Percentiles rank a stretch among this genome's conserved stretches.
phyloP scores from a whole-genome alignment of 2,888 invertebrate genomes.

The Colletes collaris region DNA sequence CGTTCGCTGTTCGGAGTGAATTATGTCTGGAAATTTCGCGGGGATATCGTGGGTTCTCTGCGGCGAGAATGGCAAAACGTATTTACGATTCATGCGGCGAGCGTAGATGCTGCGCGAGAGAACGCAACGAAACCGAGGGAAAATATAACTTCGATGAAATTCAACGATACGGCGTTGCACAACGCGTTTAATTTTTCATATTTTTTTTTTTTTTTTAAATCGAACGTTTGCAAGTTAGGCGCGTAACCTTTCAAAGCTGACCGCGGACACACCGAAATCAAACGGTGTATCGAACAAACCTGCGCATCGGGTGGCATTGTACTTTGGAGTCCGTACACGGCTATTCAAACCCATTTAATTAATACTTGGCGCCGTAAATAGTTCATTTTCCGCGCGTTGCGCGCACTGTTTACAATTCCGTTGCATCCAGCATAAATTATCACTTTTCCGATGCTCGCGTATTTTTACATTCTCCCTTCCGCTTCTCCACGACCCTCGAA shows the following conservation, averaged over 20 bases:
- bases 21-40: constrained; percentile 16
- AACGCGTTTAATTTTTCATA: too few species aligned
- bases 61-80: not conserved
- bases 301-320: too few species aligned
- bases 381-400: constrained; percentile 11
- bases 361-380: not conserved
- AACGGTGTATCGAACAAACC: too few species aligned
- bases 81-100: constrained; percentile 5
- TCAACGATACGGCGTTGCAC: not conserved
- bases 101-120: not conserved
- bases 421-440: constrained; percentile 34
- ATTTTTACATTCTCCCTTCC: too few species aligned
- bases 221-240: too few species aligned
- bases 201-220: too few species aligned
- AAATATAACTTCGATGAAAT: not conserved
- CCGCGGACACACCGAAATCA: too few species aligned
- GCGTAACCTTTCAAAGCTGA: too few species aligned
- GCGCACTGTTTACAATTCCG: constrained; percentile 28
- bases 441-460: not conserved
- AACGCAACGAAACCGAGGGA: not conserved
- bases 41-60: not conserved
- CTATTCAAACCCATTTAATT: constrained; percentile 14
- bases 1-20: not conserved
- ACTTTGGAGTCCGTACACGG: not conserved
- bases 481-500: too few species aligned